These are phyloP conservation scores for Eucriotettix oculatus DNA, from an alignment of 2,888 invertebrate species.

Conservation along the genomic window DNA sequence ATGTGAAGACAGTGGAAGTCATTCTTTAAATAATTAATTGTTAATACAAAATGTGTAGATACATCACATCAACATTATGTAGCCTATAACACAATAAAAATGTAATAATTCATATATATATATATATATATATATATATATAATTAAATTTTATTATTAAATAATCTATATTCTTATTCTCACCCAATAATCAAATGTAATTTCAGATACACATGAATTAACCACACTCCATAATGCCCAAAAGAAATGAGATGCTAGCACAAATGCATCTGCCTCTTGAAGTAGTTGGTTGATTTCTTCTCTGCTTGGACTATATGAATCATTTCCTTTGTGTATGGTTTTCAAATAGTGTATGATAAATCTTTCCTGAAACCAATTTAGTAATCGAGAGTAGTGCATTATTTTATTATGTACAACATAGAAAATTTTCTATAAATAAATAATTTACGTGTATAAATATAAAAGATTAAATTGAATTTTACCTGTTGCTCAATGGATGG, in stretches of 20 bases:
- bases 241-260: conserved; percentile 37
- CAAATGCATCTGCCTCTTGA: conserved; percentile 31
- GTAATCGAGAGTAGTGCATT: background rate
- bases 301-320: conserved; percentile 2
- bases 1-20: too few species aligned
- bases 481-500: conserved; percentile 32
- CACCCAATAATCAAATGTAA: conserved; percentile 34
- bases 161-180: conserved; percentile 8
- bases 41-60: background rate
- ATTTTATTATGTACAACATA: background rate
- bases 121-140: too few species aligned
- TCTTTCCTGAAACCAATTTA: background rate
- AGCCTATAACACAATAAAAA: too few species aligned
- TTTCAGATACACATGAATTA: conserved; percentile 29
- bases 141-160: too few species aligned
- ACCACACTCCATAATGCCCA: conserved; percentile 38
- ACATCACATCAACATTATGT: too few species aligned
- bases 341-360: conserved; percentile 7
- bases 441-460: too few species aligned
- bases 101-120: background rate
- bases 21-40: background rate
- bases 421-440: background rate
- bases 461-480: conserved; percentile 4
- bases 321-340: background rate
- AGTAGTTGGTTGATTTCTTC: conserved; percentile 21